A percentile compares a stretch with the other conserved stretches of the same genome.
Conservation (phyloP, 2,113 vertebrate genomes). For the Zosterops japonicus region DNA sequence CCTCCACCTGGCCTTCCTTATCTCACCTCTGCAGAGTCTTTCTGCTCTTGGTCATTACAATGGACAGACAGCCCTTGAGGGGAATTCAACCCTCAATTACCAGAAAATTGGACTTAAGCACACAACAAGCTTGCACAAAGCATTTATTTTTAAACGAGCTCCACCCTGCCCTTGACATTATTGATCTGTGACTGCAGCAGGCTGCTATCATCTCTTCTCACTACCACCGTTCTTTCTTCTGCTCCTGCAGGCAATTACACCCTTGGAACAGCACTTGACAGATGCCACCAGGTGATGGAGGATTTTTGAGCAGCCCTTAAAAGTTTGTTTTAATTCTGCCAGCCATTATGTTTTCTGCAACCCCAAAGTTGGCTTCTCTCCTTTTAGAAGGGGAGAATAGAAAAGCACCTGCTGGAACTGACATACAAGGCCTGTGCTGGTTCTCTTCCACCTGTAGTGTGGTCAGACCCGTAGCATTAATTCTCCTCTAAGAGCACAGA, state of each 20-base stretch:
- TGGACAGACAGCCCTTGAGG: not conserved
- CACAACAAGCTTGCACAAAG: slow-evolving; percentile 4
- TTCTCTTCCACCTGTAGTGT: not conserved
- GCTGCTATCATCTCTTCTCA: slow-evolving; percentile 1
- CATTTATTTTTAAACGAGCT: slow-evolving; percentile 26
- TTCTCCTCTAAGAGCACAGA: not conserved
- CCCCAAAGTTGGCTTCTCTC: not conserved
- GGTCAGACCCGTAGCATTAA: not conserved
- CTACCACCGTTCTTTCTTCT: not conserved
- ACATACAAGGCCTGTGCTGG: not conserved
- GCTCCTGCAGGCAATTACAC: not conserved
- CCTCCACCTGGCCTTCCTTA: not conserved
- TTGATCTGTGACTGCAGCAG: slow-evolving; percentile 44
- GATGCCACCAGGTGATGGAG: not conserved
- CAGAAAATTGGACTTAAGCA: slow-evolving; percentile 25
- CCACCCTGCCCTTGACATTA: slow-evolving; percentile 43
- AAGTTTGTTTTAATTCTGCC: slow-evolving; percentile 6
- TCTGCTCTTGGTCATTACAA: not conserved
- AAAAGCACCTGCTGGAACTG: not conserved
- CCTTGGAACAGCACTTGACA: not conserved
- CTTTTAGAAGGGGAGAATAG: not conserved
- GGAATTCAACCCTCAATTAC: slow-evolving; percentile 7
- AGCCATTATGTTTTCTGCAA: not conserved
- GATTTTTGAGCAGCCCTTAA: not conserved
- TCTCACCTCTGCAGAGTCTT: not conserved